Evolutionary conservation across 2,113 vertebrate species (phyloP).

Genomic region (Saccopteryx bilineata): DNA sequence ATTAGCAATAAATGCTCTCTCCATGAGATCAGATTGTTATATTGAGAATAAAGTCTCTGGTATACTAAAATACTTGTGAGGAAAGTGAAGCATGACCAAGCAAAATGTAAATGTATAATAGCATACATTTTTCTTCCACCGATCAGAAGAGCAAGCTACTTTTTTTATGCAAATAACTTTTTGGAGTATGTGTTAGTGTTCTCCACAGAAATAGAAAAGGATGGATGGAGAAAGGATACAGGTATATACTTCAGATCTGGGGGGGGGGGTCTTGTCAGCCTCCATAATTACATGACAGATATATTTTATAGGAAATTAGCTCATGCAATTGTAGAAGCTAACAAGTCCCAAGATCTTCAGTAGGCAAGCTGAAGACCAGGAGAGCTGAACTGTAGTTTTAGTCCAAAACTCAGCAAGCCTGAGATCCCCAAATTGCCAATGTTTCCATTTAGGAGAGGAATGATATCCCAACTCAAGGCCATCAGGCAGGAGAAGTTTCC

Average conservation of each 20-base stretch:
- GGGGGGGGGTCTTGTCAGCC: neutral
- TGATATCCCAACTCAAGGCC: neutral
- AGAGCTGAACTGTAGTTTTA: neutral
- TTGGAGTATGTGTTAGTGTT: neutral
- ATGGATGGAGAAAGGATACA: neutral
- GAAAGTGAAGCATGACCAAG: neutral
- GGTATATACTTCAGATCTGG: neutral
- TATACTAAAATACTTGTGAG: neutral
- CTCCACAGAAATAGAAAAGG: neutral
- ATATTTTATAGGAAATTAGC: neutral
- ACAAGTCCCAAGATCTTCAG: neutral
- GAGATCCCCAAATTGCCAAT: neutral
- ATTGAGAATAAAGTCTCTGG: neutral
- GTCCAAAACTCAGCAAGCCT: neutral
- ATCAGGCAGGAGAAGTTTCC: neutral
- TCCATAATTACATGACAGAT: neutral
- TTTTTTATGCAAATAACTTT: neutral
- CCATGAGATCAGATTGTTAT: neutral
- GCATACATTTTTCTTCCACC: neutral
- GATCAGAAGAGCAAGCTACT: neutral
- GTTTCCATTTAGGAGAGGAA: neutral
- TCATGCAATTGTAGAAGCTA: neutral
- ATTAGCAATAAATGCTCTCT: neutral
- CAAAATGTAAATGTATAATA: neutral
- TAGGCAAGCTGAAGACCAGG: neutral